Conservation (phyloP, 2,113 vertebrate species). For the Hucho hucho region DNA sequence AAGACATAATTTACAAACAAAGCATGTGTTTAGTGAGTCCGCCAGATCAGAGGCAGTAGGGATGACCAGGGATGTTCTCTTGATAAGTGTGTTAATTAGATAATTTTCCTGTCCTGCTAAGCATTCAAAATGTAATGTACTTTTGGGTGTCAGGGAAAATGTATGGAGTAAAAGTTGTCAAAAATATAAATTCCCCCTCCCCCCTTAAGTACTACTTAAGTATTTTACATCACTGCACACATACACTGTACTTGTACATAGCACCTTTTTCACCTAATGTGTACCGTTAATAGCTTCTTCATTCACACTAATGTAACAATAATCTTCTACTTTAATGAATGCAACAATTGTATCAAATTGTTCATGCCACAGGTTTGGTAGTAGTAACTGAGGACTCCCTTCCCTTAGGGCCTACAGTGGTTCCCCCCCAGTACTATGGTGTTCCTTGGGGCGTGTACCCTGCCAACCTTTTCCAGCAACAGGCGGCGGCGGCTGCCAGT, state of each 20-base stretch:
- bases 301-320: background rate
- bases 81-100: no score
- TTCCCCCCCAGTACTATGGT: constrained; percentile 96
- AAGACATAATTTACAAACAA: no score
- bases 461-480: constrained; percentile 96
- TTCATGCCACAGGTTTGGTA: background rate
- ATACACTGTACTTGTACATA: background rate
- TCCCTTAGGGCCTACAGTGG: constrained; percentile 88
- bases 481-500: constrained; percentile 85
- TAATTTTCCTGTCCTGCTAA: no score
- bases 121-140: no score
- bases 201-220: no score
- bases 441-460: constrained; percentile 98
- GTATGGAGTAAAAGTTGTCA: no score
- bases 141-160: no score
- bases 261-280: no score
- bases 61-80: no score
- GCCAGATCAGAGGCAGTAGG: no score
- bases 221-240: background rate
- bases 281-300: background rate
- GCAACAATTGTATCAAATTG: background rate
- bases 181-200: no score
- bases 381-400: constrained; percentile 7
- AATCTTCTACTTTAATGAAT: background rate
- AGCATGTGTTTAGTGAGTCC: no score